These are phyloP conservation scores for Eustalomyia histrio DNA, from an alignment of 2,888 invertebrate species.

Conservation along the genomic window DNA sequence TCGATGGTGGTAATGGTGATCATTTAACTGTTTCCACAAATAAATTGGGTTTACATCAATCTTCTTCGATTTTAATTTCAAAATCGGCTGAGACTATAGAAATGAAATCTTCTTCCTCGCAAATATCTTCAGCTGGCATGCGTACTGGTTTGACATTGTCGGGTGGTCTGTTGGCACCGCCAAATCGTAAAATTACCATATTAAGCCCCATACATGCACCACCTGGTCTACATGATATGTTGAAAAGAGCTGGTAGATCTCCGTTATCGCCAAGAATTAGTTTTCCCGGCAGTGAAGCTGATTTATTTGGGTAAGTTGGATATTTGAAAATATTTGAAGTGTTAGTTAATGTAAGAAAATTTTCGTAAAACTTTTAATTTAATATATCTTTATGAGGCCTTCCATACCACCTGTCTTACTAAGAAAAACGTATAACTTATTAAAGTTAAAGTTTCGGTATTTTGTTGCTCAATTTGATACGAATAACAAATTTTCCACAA, in stretches of 20 bases:
- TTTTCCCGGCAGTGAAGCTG: slow-evolving; percentile 78
- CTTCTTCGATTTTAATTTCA: slow-evolving; percentile 78
- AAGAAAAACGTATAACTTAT: no score
- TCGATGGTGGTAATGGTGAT: slow-evolving; percentile 59
- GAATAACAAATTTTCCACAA: no score
- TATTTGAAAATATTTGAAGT: no score
- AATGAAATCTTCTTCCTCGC: slow-evolving; percentile 76
- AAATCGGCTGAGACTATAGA: slow-evolving; percentile 80
- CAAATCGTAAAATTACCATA: slow-evolving; percentile 85
- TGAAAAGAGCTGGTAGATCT: slow-evolving; percentile 78
- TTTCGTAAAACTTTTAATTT: no score
- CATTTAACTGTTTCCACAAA: slow-evolving; percentile 70
- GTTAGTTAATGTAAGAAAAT: no score
- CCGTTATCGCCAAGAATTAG: slow-evolving; percentile 79
- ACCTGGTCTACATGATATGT: slow-evolving; percentile 82
- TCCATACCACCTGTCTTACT: no score
- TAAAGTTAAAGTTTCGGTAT: no score
- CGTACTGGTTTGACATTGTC: slow-evolving; percentile 79
- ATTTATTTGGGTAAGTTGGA: slow-evolving; percentile 78
- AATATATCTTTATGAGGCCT: no score
- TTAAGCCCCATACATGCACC: slow-evolving; percentile 87
- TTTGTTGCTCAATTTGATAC: no score
- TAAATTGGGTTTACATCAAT: slow-evolving; percentile 77
- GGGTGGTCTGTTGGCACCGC: slow-evolving; percentile 78
- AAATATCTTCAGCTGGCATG: slow-evolving; percentile 72